Percentiles rank a stretch among this genome's conserved stretches.
These are phyloP conservation scores for Zaprionus ornatus DNA, from an alignment of 1,140 invertebrate species.

Conservation along the genomic window DNA sequence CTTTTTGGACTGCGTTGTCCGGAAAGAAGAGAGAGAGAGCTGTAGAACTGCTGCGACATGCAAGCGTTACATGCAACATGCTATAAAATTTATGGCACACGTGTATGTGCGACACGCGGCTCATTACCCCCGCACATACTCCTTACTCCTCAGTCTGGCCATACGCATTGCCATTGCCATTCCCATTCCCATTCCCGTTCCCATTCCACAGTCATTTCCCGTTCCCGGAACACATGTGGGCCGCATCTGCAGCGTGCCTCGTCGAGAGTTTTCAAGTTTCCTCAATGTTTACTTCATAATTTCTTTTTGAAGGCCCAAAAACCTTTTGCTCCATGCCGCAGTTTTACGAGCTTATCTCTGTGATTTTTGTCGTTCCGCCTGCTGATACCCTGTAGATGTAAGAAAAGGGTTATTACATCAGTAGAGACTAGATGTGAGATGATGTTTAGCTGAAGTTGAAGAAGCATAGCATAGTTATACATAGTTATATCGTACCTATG, in stretches of 20 bases:
- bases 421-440: no score
- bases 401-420: no score
- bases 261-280: constrained; percentile 49
- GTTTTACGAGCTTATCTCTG: constrained; percentile 69
- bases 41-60: constrained; percentile 44
- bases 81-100: constrained; percentile 76
- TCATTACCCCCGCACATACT: constrained; percentile 26
- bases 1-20: constrained; percentile 63
- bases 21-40: constrained; percentile 59
- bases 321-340: constrained; percentile 66
- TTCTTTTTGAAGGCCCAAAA: constrained; percentile 56
- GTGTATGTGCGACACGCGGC: constrained; percentile 65
- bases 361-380: constrained; percentile 3
- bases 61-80: constrained; percentile 58
- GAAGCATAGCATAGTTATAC: no score
- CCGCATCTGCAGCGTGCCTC: constrained; percentile 50
- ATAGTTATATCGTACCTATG: no score
- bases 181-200: constrained; percentile 19
- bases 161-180: constrained; percentile 19
- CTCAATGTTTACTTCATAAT: constrained; percentile 68
- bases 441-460: no score
- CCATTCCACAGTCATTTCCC: constrained; percentile 6
- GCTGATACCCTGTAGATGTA: constrained; percentile 22
- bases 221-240: constrained; percentile 66
- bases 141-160: neutral